phyloP scores from a whole-genome alignment of 2,797 vertebrate species.

The Myotis vivesi region DNA sequence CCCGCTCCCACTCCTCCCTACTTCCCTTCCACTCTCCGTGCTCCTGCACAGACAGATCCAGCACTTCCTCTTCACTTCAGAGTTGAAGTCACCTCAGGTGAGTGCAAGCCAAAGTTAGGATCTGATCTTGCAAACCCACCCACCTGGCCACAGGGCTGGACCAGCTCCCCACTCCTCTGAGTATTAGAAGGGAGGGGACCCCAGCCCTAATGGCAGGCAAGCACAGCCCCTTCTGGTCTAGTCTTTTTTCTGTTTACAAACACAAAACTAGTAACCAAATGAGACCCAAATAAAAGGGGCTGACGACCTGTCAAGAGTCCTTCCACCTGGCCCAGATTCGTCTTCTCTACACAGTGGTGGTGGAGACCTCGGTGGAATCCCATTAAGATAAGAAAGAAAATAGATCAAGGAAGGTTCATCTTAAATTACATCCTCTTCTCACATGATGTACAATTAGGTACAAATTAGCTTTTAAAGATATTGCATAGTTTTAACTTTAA shows the following conservation, averaged over 20 bases:
- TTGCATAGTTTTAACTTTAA: neutral
- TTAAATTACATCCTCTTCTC: constrained; percentile 31
- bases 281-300: neutral
- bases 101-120: neutral
- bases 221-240: neutral
- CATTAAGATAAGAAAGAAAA: constrained; percentile 43
- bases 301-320: neutral
- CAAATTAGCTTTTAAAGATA: constrained; percentile 30
- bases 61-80: neutral
- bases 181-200: neutral
- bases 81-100: neutral
- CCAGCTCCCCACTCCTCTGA: neutral
- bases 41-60: neutral
- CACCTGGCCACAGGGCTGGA: neutral
- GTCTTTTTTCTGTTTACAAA: constrained; percentile 19
- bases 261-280: neutral
- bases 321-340: neutral
- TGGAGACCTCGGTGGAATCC: constrained; percentile 3
- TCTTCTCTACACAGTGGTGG: neutral
- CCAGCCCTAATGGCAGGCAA: neutral
- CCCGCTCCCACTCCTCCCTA: neutral
- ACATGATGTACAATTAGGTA: neutral
- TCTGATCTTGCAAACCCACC: neutral
- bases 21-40: neutral
- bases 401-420: constrained; percentile 41